Evolutionary conservation across 1,140 invertebrate genomes (phyloP).

Genomic region (Stratiolaelaps scimitus): DNA sequence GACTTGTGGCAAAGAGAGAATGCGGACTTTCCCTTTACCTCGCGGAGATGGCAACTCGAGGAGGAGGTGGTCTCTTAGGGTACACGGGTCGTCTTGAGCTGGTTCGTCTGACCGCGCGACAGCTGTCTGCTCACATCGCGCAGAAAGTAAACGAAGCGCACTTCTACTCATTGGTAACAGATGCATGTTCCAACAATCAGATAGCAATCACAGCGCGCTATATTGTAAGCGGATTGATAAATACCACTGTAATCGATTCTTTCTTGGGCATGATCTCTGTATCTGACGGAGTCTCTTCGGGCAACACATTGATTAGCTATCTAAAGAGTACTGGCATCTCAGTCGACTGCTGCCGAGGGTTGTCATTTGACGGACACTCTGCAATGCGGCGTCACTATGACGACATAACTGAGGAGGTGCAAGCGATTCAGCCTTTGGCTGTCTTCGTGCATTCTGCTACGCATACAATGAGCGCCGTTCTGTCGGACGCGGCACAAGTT

Average conservation of each 20-base stretch:
- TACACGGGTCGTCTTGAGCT: slow-evolving; percentile 11
- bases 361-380: slow-evolving; percentile 11
- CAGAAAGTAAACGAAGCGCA: background rate
- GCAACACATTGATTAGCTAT: background rate
- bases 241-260: background rate
- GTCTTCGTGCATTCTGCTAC: slow-evolving; percentile 4
- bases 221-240: background rate
- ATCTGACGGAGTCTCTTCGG: background rate
- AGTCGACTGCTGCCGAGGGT: slow-evolving; percentile 3
- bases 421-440: slow-evolving; percentile 11
- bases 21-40: slow-evolving; percentile 18
- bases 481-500: background rate
- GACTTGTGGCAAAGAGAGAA: slow-evolving; percentile 10
- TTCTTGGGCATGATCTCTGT: slow-evolving; percentile 17
- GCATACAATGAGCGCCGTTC: background rate
- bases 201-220: slow-evolving; percentile 23
- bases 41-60: slow-evolving; percentile 17
- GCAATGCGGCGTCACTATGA: slow-evolving; percentile 17
- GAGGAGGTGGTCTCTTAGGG: slow-evolving; percentile 14
- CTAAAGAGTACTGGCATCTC: slow-evolving; percentile 14
- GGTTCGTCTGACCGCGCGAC: background rate
- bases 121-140: background rate
- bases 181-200: slow-evolving; percentile 7
- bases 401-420: slow-evolving; percentile 23
- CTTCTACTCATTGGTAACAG: background rate